Base-by-base conservation (phyloP, 2,113 vertebrate species). In the Corynorhinus townsendii region DNA sequence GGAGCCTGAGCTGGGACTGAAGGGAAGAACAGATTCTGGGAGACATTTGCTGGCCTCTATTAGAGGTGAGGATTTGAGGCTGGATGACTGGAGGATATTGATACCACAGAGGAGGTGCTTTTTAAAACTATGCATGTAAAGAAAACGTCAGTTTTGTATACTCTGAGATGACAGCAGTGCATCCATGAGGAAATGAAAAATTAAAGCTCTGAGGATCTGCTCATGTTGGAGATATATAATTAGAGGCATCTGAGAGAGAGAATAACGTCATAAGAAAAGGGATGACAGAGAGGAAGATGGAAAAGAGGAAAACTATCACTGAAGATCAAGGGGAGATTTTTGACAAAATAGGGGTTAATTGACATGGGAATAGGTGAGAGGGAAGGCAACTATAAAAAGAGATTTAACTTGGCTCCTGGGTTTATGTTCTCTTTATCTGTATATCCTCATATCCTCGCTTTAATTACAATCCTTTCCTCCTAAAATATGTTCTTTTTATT, bases 401-500 rank as follows among this genome's bases (percentile, higher is more conserved):
- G 66, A 81, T 84, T 89, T 76, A 89, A 81, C 24, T 43, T 93
- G 49, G 35, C n/a, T 73, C 54, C 24, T 28, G 38, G 11, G 49
- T 95, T 95, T 82, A 45, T 64, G 20, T 85, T 94, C 56, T 83
- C 49, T 90, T 72, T 80, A 75, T 85, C 77, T 84, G 11, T 87
- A 69, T 89, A 75, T 81, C 30, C n/a, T 86, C 84, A 90, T 56
- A 28, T 90, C 33, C 28, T 76, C 94, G 73, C 6, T 88, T 96
- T 92, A 82, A 82, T 86, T 93, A 72, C 94, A 90, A 83, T 35
- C 47, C 72, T 89, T 91, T 16, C 10, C 64, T 75, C 72, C 45
- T 82, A 85, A 97, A 96, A 94, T 94, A 76, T 96, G 87, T 96
- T 96, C 66, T 69, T 92, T 86, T 88, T 33, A 85, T 93, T 95